Evolutionary conservation across 1,140 invertebrate genomes (phyloP), one percentile per base, ranked within the genome.

Genomic region (Leptinotarsa texana): DNA sequence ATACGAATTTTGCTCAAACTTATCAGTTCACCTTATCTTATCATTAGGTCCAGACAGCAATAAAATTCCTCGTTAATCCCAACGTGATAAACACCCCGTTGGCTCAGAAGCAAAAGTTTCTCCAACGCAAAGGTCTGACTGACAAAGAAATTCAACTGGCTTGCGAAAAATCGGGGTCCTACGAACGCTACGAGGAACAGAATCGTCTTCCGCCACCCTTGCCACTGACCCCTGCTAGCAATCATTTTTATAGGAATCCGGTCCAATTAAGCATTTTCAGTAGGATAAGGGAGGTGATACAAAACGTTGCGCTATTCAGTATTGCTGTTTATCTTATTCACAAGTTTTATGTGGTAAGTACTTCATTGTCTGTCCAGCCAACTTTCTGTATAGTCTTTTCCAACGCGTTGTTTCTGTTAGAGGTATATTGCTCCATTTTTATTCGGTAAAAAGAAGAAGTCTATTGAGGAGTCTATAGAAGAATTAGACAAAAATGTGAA

Each of bases 31-130:
- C 84, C 8, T 84, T 42, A 65, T 63, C 21, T 42, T n/a, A 21
- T n/a, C 63, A 17, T n/a, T 33, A 94, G 94, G 90, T 96, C 72
- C 90, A 89, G 73, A 95, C 94, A 33, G 95, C 95, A 48, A 91
- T 96, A 13, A 94, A 93, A 80, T 96, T 96, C 87, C 85, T 96
- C 49, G 90, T 92, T 84, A 95, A 96, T 87, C 93, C 93, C 47
- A 94, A 92, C 84, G 93, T 96, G 4, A 88, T 89, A 62, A 85
- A 88, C 72, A 94, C 92, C 83, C 91, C 94, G 0, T 80, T 93
- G 49, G 87, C 89, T 66, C 91, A 94, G 80, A 95, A 94, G 82
- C 91, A 93, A 82, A 88, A 91, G 77, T 96, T 96, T 87, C 86
- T 96, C 5, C 88, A 90, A 78, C 90, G 89, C 75, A 96, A 96